phyloP scores from a whole-genome alignment of 1,140 invertebrate species.

The Cherax destructor region DNA sequence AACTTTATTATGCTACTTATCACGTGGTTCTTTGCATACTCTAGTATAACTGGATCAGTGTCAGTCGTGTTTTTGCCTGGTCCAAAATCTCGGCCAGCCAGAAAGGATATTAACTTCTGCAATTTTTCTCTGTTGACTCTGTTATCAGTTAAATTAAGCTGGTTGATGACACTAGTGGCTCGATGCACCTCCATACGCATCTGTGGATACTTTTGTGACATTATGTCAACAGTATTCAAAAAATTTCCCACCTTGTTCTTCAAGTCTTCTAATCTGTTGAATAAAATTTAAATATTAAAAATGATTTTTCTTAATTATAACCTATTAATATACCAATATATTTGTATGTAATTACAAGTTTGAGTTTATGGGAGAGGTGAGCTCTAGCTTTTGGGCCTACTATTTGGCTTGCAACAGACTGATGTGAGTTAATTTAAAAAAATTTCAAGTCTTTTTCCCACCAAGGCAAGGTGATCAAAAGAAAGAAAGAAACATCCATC shows the following conservation, averaged over 20 bases:
- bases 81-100: conserved; percentile 6
- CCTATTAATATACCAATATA: too few relatives aligned
- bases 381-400: too few relatives aligned
- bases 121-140: conserved; percentile 34
- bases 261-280: conserved; percentile 15
- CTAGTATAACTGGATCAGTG: conserved; percentile 9
- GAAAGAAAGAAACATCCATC: too few relatives aligned
- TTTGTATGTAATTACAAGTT: too few relatives aligned
- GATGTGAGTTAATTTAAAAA: too few relatives aligned
- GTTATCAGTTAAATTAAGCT: conserved; percentile 1
- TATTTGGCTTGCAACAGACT: too few relatives aligned
- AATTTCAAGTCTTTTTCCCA: too few relatives aligned
- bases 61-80: not conserved
- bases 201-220: not conserved
- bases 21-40: conserved; percentile 3
- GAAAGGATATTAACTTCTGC: conserved; percentile 12
- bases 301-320: too few relatives aligned
- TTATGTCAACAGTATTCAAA: not conserved
- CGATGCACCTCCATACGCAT: conserved; percentile 2
- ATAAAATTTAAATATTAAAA: too few relatives aligned
- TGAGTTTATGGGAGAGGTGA: too few relatives aligned
- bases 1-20: conserved; percentile 21
- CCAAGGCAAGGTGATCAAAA: too few relatives aligned
- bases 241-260: conserved; percentile 10
- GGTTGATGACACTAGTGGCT: not conserved